Conservation (phyloP, 2,113 vertebrate species). For the Oxyruncus cristatus region DNA sequence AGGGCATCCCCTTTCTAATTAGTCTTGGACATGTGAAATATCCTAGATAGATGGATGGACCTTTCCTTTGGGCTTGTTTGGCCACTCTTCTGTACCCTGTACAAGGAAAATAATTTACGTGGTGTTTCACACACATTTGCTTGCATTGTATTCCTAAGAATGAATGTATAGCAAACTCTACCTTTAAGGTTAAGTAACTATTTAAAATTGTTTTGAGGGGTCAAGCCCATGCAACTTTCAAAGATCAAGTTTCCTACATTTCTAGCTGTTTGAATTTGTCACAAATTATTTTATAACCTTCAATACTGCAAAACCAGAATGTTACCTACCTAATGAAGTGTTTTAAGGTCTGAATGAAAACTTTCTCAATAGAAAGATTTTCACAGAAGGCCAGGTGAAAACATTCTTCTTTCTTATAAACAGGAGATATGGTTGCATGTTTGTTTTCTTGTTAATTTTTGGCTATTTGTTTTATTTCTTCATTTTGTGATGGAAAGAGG, state of each 20-base stretch:
- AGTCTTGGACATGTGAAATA: neutral
- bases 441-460: neutral
- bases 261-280: neutral
- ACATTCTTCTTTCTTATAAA: neutral
- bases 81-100: neutral
- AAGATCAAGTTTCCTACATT: neutral
- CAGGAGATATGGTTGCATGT: rapidly evolving
- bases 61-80: neutral
- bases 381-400: neutral
- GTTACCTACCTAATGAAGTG: neutral
- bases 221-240: neutral
- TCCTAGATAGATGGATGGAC: neutral
- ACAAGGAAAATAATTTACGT: neutral
- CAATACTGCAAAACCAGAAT: neutral
- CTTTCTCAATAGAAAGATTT: neutral
- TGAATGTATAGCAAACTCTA: neutral
- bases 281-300: neutral
- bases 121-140: rapidly evolving
- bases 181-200: neutral
- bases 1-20: neutral
- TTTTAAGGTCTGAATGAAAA: neutral
- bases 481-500: neutral
- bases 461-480: neutral
- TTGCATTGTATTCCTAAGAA: neutral
- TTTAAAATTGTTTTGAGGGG: neutral